phyloP scores from a whole-genome alignment of 2,888 invertebrate species.

The Leptinotarsa peninsularis region DNA sequence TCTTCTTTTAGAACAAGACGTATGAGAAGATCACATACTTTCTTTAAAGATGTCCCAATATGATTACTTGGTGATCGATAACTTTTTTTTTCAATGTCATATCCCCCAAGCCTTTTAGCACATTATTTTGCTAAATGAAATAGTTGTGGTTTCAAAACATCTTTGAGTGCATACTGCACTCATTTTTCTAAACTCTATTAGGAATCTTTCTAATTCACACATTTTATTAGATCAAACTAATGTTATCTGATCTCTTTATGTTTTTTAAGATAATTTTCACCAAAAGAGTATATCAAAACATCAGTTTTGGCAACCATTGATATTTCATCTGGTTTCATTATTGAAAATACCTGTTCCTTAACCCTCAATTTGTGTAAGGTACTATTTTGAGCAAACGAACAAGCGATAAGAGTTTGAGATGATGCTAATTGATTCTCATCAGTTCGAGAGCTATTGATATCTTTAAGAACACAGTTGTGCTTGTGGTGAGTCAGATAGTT shows the following conservation, averaged over 20 bases:
- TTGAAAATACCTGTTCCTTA: constrained; percentile 36
- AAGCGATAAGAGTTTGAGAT: constrained; percentile 42
- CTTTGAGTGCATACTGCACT: constrained; percentile 9
- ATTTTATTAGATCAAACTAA: constrained; percentile 27
- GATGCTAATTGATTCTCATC: constrained; percentile 30
- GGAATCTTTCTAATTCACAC: constrained; percentile 29
- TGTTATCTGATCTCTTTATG: constrained; percentile 37
- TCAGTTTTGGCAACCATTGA: constrained; percentile 34
- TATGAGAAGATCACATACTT: constrained; percentile 35
- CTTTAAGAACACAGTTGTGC: constrained; percentile 30
- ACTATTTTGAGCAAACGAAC: constrained; percentile 24
- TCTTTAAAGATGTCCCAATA: constrained; percentile 31
- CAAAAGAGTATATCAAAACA: constrained; percentile 34
- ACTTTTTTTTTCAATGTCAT: constrained; percentile 22
- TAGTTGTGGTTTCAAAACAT: constrained; percentile 21
- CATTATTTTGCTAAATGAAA: constrained; percentile 21
- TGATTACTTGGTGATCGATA: constrained; percentile 24
- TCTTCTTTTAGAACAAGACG: constrained; percentile 33
- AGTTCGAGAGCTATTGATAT: constrained; percentile 19
- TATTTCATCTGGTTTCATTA: constrained; percentile 26
- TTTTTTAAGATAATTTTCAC: constrained; percentile 41
- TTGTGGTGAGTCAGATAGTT: constrained; percentile 37
- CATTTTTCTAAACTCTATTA: constrained; percentile 40
- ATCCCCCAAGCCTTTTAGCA: constrained; percentile 18
- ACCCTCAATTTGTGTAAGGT: constrained; percentile 39